phyloP scores from a whole-genome alignment of 2,113 vertebrate species.

The Ellobius talpinus region DNA sequence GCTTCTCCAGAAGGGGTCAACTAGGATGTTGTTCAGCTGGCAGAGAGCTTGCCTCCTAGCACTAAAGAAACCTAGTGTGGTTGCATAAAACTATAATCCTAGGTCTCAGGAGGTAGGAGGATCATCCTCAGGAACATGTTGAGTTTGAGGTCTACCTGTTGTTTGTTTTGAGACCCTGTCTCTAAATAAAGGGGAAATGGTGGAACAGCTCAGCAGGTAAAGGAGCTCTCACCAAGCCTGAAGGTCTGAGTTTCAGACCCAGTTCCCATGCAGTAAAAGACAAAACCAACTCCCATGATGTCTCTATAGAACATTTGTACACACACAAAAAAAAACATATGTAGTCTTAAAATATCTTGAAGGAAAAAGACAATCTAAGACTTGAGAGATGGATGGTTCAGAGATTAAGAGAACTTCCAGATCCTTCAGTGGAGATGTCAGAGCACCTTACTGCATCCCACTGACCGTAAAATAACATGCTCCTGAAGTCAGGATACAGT shows the following conservation, averaged over 20 bases:
- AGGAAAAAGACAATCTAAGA: neutral
- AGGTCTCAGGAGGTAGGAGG: neutral
- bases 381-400: neutral
- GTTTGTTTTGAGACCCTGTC: neutral
- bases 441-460: neutral
- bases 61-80: neutral
- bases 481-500: neutral
- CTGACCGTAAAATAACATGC: neutral
- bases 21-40: neutral
- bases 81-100: neutral
- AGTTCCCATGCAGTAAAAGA: neutral
- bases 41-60: neutral
- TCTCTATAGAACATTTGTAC: neutral
- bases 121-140: neutral
- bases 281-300: neutral
- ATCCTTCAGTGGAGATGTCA: neutral
- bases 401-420: neutral
- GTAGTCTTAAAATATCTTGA: neutral
- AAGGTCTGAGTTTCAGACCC: neutral
- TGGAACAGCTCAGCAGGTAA: neutral
- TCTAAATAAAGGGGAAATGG: neutral
- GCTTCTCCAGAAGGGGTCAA: constrained; percentile 17
- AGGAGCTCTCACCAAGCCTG: neutral
- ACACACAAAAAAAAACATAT: too few species aligned
- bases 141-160: neutral